Base-by-base conservation (phyloP, 35 echinoderm and acorn worm species). In the Ophioderma brevispina region DNA sequence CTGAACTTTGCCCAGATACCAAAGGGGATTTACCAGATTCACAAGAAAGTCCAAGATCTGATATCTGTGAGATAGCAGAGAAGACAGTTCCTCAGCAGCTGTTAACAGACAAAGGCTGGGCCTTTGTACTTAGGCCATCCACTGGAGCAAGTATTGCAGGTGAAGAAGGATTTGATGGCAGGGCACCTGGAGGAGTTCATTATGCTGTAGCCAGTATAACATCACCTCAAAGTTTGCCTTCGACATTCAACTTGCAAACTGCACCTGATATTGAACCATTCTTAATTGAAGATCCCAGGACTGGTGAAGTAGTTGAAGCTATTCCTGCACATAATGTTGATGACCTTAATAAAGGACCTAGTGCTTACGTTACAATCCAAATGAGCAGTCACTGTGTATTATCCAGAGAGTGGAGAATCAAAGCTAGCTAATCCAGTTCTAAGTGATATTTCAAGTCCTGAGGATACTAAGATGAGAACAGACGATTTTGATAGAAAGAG, bases 71-170 rank as follows among this genome's bases (percentile, higher is more conserved):
- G 23, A 30, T 70, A 70, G 23, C n/a, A 64, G 52, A 85, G 33
- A 14, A 52, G 43, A 17, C 46, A 19, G 50, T 85, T 23, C 55
- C 55, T 1, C 46, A 85, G 36, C 80, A 82, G 13, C 32, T 85
- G 63, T 52, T 92, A 25, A 93, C 91, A 93, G 78, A 87, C 36
- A 40, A 93, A 33, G 91, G 91, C 55, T 78, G 50, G 70, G 91
- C 91, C 28, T 93, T 76, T 88, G 52, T 87, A 18, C 55, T 93
- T 37, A 81, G 49, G 41, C 91, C 91, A 2, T 35, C 63, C 36
- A 59, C 59, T 13, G 59, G 63, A 14, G 35, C 32, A 85, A 82
- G 85, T 43, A 25, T 70, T 15, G 56, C 50, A 36, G 70, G 56
- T 36, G 37, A 31, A 35, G 70, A 82, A 79, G 63, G 52, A 33